phyloP scores from a whole-genome alignment of 2,888 invertebrate species.

The Eupithecia exiguata region DNA sequence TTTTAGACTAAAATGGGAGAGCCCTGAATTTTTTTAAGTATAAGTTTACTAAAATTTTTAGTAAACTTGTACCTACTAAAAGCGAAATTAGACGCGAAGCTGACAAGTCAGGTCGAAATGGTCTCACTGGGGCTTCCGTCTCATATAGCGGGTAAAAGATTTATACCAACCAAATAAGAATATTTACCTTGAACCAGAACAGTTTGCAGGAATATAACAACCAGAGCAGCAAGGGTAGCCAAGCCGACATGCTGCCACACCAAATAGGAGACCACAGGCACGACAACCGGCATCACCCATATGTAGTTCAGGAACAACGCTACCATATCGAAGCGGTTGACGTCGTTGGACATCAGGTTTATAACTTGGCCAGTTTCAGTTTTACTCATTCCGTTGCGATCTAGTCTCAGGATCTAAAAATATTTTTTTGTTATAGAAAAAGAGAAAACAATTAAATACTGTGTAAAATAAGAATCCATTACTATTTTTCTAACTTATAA shows the following conservation, averaged over 20 bases:
- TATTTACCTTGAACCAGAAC: constrained; percentile 81
- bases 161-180: background rate
- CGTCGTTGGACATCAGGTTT: constrained; percentile 93
- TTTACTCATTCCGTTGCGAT: constrained; percentile 84
- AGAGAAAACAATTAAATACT: no score
- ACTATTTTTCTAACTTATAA: no score
- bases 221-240: constrained; percentile 72
- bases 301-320: constrained; percentile 88
- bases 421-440: background rate
- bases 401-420: constrained; percentile 76
- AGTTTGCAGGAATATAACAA: constrained; percentile 83
- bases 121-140: background rate
- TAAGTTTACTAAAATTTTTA: background rate
- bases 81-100: background rate
- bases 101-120: background rate
- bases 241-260: constrained; percentile 75
- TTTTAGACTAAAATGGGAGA: no score
- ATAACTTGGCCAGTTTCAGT: constrained; percentile 90
- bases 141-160: background rate
- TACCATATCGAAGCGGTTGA: constrained; percentile 90
- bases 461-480: no score
- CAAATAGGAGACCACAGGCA: constrained; percentile 81
- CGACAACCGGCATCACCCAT: constrained; percentile 91
- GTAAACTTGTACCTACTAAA: no score
- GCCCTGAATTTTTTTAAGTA: no score